These are phyloP conservation scores for Atlantisia rogersi DNA, from an alignment of 2,113 vertebrate genomes.

Conservation along the genomic window DNA sequence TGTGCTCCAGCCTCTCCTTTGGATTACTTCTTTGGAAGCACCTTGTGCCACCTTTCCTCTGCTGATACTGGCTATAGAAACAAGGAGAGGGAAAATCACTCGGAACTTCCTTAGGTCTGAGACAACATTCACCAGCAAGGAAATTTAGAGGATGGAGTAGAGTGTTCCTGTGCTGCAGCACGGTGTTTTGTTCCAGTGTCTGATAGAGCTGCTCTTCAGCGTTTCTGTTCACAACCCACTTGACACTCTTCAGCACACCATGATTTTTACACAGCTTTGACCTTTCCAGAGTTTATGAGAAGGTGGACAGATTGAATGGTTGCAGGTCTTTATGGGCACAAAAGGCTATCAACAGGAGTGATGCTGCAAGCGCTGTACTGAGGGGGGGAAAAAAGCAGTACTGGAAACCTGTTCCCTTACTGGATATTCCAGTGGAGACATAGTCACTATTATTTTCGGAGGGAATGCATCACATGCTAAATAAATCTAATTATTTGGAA, in stretches of 20 bases:
- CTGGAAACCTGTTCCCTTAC: neutral
- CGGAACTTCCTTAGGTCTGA: neutral
- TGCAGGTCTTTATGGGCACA: neutral
- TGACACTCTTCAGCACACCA: neutral
- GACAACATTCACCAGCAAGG: neutral
- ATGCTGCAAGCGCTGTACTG: neutral
- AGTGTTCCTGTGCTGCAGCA: neutral
- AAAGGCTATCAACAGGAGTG: neutral
- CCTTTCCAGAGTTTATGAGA: neutral
- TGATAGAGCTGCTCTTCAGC: neutral
- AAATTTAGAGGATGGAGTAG: neutral
- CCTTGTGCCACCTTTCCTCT: neutral
- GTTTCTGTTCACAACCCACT: neutral
- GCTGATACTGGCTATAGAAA: neutral
- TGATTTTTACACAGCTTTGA: neutral
- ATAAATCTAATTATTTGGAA: neutral
- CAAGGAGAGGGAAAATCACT: neutral
- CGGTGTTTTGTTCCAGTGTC: neutral
- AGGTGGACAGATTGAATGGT: neutral
- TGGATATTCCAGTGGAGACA: neutral
- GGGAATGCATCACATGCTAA: neutral
- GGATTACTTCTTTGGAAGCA: neutral
- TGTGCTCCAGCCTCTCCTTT: neutral
- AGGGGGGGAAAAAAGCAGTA: neutral
- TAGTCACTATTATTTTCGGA: neutral